Conservation (phyloP, 2,113 vertebrate species). For the Tympanuchus pallidicinctus region DNA sequence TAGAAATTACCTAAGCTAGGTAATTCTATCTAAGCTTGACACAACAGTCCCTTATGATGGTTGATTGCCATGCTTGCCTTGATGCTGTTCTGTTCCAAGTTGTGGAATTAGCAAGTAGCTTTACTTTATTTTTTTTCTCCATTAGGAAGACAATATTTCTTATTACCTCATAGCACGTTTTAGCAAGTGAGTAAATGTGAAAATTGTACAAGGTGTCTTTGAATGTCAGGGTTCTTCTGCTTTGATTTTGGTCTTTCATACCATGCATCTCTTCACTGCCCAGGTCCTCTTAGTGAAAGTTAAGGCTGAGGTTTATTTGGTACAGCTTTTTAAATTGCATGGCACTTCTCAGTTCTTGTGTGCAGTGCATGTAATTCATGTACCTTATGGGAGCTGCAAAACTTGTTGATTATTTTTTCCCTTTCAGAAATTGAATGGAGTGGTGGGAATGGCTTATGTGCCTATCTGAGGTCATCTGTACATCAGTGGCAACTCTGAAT, state of each 20-base stretch:
- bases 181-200: background rate
- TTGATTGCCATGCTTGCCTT: background rate
- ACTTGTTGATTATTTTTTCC: background rate
- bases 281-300: background rate
- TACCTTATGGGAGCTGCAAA: background rate
- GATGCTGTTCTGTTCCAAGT: background rate
- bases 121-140: background rate
- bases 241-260: background rate
- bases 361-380: background rate
- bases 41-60: background rate
- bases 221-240: background rate
- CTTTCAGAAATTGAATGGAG: background rate
- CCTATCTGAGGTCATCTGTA: background rate
- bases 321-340: background rate
- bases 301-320: background rate
- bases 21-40: slow-evolving; percentile 20
- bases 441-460: background rate
- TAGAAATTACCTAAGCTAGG: background rate
- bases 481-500: background rate
- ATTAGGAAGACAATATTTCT: background rate
- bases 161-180: background rate
- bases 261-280: background rate
- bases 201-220: background rate
- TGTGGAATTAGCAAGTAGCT: background rate
- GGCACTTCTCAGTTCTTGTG: background rate